phyloP scores from a whole-genome alignment of 2,888 invertebrate species.

The Furcula furcula region DNA sequence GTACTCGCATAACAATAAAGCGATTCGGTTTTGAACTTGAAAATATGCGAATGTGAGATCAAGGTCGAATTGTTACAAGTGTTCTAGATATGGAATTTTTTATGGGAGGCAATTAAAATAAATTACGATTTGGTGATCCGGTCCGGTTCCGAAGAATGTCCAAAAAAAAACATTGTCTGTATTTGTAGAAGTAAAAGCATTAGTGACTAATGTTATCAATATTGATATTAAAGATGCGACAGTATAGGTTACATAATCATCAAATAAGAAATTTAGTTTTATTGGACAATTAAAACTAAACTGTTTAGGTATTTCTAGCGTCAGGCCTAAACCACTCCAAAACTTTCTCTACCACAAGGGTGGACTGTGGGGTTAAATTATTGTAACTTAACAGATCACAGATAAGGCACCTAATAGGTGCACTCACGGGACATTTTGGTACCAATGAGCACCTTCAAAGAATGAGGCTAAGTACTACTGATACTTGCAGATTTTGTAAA shows the following conservation, averaged over 20 bases:
- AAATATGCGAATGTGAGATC: slow-evolving; percentile 14
- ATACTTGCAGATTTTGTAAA: too few species aligned
- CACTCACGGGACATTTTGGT: too few species aligned
- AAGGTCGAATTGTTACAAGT: slow-evolving; percentile 12
- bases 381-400: too few species aligned
- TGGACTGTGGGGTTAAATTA: too few species aligned
- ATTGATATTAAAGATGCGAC: slow-evolving; percentile 7
- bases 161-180: neutral
- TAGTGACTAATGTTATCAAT: slow-evolving; percentile 8
- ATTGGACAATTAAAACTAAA: too few species aligned
- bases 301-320: too few species aligned
- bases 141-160: neutral
- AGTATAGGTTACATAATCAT: neutral
- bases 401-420: too few species aligned
- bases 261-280: too few species aligned
- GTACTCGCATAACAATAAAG: slow-evolving; percentile 4
- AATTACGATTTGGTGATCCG: slow-evolving; percentile 3
- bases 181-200: slow-evolving; percentile 1
- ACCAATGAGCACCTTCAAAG: too few species aligned
- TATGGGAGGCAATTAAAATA: slow-evolving; percentile 17
- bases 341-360: too few species aligned
- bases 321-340: too few species aligned
- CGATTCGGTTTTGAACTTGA: slow-evolving; percentile 8
- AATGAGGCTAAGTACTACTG: too few species aligned
- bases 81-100: slow-evolving; percentile 27